Evolutionary conservation across 2,888 invertebrate genomes (phyloP).

Genomic region (Lapara coniferarum): DNA sequence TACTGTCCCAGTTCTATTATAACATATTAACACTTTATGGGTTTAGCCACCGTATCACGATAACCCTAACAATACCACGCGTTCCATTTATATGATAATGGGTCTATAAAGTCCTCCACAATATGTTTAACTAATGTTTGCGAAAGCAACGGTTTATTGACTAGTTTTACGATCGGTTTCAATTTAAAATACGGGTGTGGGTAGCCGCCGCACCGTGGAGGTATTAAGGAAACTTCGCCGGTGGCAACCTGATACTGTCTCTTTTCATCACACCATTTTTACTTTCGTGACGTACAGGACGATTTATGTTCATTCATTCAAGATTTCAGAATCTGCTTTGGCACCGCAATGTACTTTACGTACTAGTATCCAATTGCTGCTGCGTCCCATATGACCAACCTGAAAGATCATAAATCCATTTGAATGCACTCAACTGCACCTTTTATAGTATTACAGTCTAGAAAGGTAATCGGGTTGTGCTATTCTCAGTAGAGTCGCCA

Average conservation of each 20-base stretch:
- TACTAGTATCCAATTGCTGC: too few relatives aligned
- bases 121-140: constrained; percentile 52
- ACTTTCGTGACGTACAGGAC: not conserved
- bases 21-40: constrained; percentile 11
- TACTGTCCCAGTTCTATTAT: constrained; percentile 11
- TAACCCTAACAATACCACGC: constrained; percentile 10
- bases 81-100: constrained; percentile 52
- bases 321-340: not conserved
- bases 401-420: too few relatives aligned
- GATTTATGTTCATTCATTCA: not conserved
- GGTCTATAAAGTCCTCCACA: constrained; percentile 53
- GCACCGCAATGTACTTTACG: too few relatives aligned
- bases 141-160: constrained; percentile 58
- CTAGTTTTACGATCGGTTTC: constrained; percentile 57
- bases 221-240: constrained; percentile 50
- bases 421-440: too few relatives aligned
- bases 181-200: constrained; percentile 51
- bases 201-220: constrained; percentile 31
- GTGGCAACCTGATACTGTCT: constrained; percentile 24
- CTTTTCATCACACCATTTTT: not conserved
- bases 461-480: too few relatives aligned
- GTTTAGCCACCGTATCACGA: not conserved
- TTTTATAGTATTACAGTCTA: too few relatives aligned
- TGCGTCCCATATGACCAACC: too few relatives aligned
- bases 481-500: not conserved